Base-by-base conservation (phyloP, 2,888 invertebrate genomes). In the Pachydiplax longipennis region DNA sequence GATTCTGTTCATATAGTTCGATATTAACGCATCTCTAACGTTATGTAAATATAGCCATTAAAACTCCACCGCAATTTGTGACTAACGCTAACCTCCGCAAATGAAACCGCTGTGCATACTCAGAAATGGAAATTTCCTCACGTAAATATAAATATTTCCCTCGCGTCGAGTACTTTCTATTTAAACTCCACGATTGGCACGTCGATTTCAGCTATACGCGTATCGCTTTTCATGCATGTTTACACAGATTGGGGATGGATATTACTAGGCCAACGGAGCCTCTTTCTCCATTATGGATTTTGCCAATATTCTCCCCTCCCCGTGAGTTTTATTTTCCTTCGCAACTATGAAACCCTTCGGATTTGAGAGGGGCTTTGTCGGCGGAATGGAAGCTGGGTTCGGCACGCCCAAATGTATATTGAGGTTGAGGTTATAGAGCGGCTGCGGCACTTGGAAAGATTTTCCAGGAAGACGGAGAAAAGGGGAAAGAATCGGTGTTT, bases 351-450 rank as follows among this genome's bases (percentile, higher is more conserved):
- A 83, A 31, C 53, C 35, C 83, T n/a, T 82, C 82, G 83, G 83
- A 83, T 83, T 83, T 58, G 58, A 35, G 35, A 83, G 61, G 22
- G 83, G 44, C 35, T 83, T 83, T 83, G 58, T 83, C 35, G 58
- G 22, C 25, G 58, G 58, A 22, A 58, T 22, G 22, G 83, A 53
- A 22, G 18, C 8, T 22, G 53, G 35, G 35, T 31, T 83, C 35
- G 31, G 35, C n/a, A 83, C 13, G 83, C 53, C 65, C 10, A 65
- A 65, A 22, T 65, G 65, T 65, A 65, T 65, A 65, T 65, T 65
- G n/a, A 65, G 65, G 65, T 65, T 25, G 65, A 65, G 65, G 65
- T 65, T 25, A 25, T 22, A 13, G 65, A 65, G 65, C 22, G 65
- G 13, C 22, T 12, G 65, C 22, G 65, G 13, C 22, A 65, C 25